These are phyloP conservation scores for Sclerurus mexicanus DNA, from an alignment of 2,113 vertebrate species.

Conservation along the genomic window DNA sequence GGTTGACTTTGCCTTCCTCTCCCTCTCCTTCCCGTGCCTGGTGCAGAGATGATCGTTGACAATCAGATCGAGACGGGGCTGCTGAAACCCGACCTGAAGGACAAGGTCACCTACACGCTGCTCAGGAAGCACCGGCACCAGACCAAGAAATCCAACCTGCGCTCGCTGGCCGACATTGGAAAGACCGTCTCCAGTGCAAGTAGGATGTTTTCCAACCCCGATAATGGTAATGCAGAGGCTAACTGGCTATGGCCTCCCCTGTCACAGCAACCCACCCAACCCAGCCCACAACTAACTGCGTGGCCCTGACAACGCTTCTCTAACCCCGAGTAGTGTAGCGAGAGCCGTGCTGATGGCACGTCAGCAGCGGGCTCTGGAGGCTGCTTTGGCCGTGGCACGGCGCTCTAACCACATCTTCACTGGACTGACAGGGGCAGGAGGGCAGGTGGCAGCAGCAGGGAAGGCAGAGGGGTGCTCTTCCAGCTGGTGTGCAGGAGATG, in stretches of 20 bases:
- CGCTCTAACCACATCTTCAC: slow-evolving; percentile 21
- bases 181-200: slow-evolving; percentile 99
- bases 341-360: background rate
- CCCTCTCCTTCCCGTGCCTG: background rate
- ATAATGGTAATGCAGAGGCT: slow-evolving; percentile 93
- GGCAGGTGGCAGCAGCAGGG: background rate
- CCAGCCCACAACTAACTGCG: slow-evolving; percentile 11
- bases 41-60: slow-evolving; percentile 90
- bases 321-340: background rate
- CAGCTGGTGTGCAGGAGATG: background rate
- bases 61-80: slow-evolving; percentile 94
- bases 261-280: background rate
- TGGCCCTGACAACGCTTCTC: slow-evolving; percentile 24
- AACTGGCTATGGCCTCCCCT: slow-evolving; percentile 77
- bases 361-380: background rate
- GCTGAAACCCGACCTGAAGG: slow-evolving; percentile 90
- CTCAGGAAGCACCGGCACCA: slow-evolving; percentile 95
- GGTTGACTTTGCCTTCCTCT: background rate
- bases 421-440: background rate
- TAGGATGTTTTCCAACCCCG: slow-evolving; percentile 97
- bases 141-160: slow-evolving; percentile 98
- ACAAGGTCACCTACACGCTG: slow-evolving; percentile 95
- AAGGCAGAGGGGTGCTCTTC: background rate
- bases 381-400: background rate
- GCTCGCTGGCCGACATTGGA: slow-evolving; percentile 95